Evolutionary conservation across 2,797 vertebrate genomes (phyloP), one percentile per base, ranked within the genome.

Genomic region (Bradypodion pumilum): DNA sequence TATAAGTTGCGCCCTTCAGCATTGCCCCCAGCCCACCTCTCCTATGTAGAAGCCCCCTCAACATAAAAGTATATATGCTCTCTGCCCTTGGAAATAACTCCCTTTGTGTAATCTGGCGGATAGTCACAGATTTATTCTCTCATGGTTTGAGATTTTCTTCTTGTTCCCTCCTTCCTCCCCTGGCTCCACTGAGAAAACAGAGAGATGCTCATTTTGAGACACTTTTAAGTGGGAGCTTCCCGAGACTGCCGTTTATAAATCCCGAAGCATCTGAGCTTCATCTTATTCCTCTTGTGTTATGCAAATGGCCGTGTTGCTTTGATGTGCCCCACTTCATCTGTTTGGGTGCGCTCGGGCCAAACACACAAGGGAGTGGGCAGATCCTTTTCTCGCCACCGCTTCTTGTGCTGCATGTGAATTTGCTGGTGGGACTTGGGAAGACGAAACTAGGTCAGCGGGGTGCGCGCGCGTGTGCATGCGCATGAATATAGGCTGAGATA

Each of bases 371-470:
- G 49, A 10, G 0, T 37, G 5, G 89, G 63, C 44, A 49, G 80
- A 4, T 56, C 76, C 66, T 27, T 88, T 86, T 88, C 86, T 90
- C 72, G 15, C 27, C 77, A 23, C 90, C 56, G 74, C 78, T 70
- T 0, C 81, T 63, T 10, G 44, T 91, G 27, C 85, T 87, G 80
- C 81, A n/a, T 37, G 81, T 10, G 84, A 91, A 89, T 90, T 86
- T 68, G 85, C 91, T 78, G 7, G 0, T 77, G 69, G 85, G 83
- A 81, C 83, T 93, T 84, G 81, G 37, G 25, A 25, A 86, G 84
- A 35, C 0, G 87, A 93, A 94, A 94, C 83, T 94, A 93, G 95
- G 94, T 94, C 92, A 93, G 78, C 13, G 0, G 62, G 8, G 0
- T 6, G 16, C 37, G n/a, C 46, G 37, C 52, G 73, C 7, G n/a